Evolutionary conservation across 2,888 invertebrate species (phyloP), one percentile per base, ranked within the genome.

Genomic region (Tigriopus californicus): DNA sequence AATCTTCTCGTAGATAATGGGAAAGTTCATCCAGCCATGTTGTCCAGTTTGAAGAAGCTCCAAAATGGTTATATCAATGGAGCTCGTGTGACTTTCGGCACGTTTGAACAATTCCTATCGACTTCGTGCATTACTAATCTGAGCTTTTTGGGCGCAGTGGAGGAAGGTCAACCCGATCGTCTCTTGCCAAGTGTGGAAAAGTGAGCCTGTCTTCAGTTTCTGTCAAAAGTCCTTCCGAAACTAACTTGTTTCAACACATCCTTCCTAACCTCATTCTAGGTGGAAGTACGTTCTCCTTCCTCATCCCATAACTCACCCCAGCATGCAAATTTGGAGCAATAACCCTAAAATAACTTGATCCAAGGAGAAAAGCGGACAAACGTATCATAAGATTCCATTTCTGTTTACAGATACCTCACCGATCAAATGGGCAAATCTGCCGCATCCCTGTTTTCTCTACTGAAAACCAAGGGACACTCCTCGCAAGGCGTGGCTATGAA

Each of bases 31-130:
- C 76, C 88, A 70, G 88, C 94, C 0, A 89, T 98, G 82, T 83
- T 95, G 65, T 91, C 92, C 1, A 97, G 97, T 1, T 89, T 98
- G 80, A 91, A 94, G 69, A 98, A 98, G 73, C 75, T 98, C 3
- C 92, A 94, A 71, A 94, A 92, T 62, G 98, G 98, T 11, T 98
- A 98, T 70, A 91, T 97, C 58, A 94, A 94, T 69, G 98, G 97
- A n/a, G 95, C 97, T 0, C 79, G 55, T 13, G 53, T 53, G 15
- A 15, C 22, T n/a, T 22, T 60, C 12, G 52, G 55, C 12, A 20
- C 20, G 10, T 59, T 56, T 59, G 41, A 83, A 63, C 95, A 97
- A 65, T 99, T 98, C 71, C 74, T 97, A 61, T 94, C 85, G 67
- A 99, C 98, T 0, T 97, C 97, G 1, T 97, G 95, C 63, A 87